phyloP scores from a whole-genome alignment of 2,888 invertebrate species.

The Onthophagus sagittarius region DNA sequence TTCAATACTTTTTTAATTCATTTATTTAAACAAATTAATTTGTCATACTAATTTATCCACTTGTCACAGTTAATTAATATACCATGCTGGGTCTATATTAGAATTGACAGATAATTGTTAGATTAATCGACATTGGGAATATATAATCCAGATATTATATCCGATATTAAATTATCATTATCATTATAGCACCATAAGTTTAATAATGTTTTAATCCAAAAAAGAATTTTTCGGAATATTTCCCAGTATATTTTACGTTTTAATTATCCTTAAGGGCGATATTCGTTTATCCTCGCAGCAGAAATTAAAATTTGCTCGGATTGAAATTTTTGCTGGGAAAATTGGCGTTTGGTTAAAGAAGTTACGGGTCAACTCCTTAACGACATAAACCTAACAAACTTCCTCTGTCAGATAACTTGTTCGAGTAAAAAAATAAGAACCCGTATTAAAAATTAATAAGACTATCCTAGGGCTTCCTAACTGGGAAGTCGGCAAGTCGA shows the following conservation, averaged over 20 bases:
- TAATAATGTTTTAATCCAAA: not conserved
- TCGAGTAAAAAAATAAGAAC: not conserved
- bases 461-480: not conserved
- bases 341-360: not conserved
- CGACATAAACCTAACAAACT: not conserved
- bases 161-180: no score
- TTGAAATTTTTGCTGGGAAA: not conserved
- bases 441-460: not conserved
- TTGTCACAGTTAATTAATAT: not conserved
- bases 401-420: not conserved
- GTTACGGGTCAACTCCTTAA: not conserved
- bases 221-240: not conserved
- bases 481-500: not conserved
- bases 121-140: not conserved
- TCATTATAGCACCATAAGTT: not conserved
- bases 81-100: not conserved
- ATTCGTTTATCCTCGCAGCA: not conserved
- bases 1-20: not conserved
- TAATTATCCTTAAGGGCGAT: not conserved
- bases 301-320: not conserved
- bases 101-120: not conserved
- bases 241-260: not conserved
- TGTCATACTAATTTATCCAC: not conserved
- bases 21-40: not conserved
- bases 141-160: not conserved